Conservation (phyloP, 2,113 vertebrate genomes). For the Oreochromis niloticus region DNA sequence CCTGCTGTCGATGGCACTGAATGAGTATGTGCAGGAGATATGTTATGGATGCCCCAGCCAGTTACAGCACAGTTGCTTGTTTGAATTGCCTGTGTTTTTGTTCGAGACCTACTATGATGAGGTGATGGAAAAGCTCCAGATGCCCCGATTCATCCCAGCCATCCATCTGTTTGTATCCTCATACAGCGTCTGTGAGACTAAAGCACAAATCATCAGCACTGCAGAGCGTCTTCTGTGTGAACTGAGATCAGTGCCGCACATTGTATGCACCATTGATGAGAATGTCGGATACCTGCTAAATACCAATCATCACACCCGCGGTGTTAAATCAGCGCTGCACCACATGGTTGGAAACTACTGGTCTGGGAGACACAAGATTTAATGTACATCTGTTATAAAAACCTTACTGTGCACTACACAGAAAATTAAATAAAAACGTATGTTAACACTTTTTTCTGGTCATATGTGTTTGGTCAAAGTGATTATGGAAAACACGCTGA, state of each 20-base stretch:
- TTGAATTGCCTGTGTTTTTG: no score
- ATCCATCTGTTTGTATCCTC: fast-evolving
- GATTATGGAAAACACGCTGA: neutral
- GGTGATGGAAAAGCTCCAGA: neutral
- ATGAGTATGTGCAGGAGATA: no score
- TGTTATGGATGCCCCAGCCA: no score
- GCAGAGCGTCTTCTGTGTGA: no score
- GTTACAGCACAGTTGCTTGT: fast-evolving
- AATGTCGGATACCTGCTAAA: fast-evolving
- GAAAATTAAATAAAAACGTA: no score
- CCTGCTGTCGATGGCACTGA: no score
- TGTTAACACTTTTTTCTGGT: no score
- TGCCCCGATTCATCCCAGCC: neutral
- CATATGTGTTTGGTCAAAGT: neutral
- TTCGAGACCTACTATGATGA: no score
- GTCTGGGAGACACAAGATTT: neutral
- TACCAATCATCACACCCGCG: fast-evolving
- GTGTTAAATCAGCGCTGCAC: no score
- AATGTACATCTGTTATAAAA: neutral
- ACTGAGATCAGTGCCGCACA: no score
- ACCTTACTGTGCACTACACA: neutral
- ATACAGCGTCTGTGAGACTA: fast-evolving
- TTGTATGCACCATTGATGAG: fast-evolving
- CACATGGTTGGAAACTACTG: neutral
- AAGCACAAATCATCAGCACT: neutral